Conservation (phyloP, 2,113 vertebrate species). For the Hippolais icterina region DNA sequence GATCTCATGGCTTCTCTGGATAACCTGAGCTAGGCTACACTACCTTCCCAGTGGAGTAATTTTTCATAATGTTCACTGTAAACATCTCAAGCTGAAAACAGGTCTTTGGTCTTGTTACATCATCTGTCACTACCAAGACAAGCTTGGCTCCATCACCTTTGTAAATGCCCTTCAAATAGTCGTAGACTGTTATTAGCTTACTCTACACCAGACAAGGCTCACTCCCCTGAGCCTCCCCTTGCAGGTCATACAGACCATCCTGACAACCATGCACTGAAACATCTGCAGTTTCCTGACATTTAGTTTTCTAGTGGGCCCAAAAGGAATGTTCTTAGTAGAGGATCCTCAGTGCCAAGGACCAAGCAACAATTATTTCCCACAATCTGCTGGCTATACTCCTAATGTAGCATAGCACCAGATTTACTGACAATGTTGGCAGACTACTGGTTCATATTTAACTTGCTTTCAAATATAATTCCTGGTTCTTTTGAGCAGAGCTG, state of each 20-base stretch:
- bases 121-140: background rate
- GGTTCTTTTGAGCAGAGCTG: background rate
- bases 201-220: background rate
- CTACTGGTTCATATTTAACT: background rate
- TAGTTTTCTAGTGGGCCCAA: background rate
- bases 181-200: background rate
- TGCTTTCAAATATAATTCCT: background rate
- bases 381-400: background rate
- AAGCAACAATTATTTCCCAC: background rate
- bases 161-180: background rate
- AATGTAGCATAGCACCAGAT: background rate
- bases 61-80: background rate
- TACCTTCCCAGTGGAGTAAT: background rate
- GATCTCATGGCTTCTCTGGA: background rate
- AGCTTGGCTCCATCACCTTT: background rate
- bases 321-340: background rate
- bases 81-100: background rate
- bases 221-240: background rate
- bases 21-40: background rate
- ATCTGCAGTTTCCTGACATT: background rate
- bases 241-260: background rate
- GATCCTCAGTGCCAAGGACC: background rate
- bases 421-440: background rate
- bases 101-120: background rate
- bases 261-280: background rate